A percentile compares a stretch with the other conserved stretches of the same genome.
These are phyloP conservation scores for Campoplex capitator DNA, from an alignment of 2,888 invertebrate genomes.

Conservation along the genomic window DNA sequence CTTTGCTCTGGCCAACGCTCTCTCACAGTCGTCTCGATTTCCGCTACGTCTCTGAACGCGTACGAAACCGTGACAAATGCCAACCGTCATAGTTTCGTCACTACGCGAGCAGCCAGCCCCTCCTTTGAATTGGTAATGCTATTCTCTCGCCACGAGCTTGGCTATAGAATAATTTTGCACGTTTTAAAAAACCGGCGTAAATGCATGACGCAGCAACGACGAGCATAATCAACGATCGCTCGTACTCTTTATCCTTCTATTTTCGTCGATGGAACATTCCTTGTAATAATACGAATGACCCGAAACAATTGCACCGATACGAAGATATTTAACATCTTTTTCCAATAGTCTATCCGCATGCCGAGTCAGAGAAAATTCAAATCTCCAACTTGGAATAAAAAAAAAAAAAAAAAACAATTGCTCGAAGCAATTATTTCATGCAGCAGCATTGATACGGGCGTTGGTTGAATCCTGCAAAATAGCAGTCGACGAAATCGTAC, in stretches of 20 bases:
- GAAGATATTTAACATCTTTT: too few species aligned
- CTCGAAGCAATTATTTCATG: background rate
- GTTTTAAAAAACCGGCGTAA: slow-evolving; percentile 34
- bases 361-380: background rate
- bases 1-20: slow-evolving; percentile 19
- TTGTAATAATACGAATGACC: background rate
- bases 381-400: background rate
- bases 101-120: slow-evolving; percentile 24
- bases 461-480: background rate
- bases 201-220: slow-evolving; percentile 48
- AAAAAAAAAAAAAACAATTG: background rate
- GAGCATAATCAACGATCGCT: slow-evolving; percentile 37
- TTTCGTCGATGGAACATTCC: background rate
- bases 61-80: slow-evolving; percentile 52
- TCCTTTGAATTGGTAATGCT: slow-evolving; percentile 72
- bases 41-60: slow-evolving; percentile 19
- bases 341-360: too few species aligned
- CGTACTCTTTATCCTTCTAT: background rate
- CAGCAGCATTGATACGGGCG: background rate
- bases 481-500: background rate
- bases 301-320: too few species aligned
- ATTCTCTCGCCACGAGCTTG: slow-evolving; percentile 43
- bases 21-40: slow-evolving; percentile 48
- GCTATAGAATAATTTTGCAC: slow-evolving; percentile 63
- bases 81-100: slow-evolving; percentile 29